A percentile compares a stretch with the other conserved stretches of the same genome.
Conservation (phyloP, 2,888 invertebrate genomes). For the Hedychridium roseum region DNA sequence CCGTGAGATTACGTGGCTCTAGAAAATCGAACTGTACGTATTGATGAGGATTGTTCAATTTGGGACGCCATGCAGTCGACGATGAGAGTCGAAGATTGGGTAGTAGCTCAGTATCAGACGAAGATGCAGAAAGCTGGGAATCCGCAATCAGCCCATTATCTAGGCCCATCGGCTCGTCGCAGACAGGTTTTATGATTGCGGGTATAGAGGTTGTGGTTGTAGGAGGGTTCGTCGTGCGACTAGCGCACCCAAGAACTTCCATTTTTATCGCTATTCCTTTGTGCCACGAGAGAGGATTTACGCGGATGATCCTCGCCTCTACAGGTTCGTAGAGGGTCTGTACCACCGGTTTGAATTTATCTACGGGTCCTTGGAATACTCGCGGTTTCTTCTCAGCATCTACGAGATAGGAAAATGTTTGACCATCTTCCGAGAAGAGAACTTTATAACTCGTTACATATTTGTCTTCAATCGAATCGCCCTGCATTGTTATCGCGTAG, state of each 20-base stretch:
- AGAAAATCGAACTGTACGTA: constrained; percentile 76
- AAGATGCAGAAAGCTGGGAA: constrained; percentile 75
- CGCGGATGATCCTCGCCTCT: constrained; percentile 76
- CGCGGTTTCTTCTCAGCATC: constrained; percentile 67
- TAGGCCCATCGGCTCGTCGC: constrained; percentile 79
- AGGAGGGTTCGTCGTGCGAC: constrained; percentile 33
- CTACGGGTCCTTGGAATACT: constrained; percentile 76
- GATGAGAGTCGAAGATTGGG: constrained; percentile 39
- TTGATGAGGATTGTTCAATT: constrained; percentile 45
- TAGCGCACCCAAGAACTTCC: constrained; percentile 78
- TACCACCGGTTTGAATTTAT: constrained; percentile 65
- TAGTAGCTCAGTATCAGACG: constrained; percentile 51
- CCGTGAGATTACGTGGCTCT: constrained; percentile 79
- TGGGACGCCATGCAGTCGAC: constrained; percentile 40
- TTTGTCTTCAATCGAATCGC: constrained; percentile 73
- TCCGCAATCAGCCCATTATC: constrained; percentile 70
- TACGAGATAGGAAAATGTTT: constrained; percentile 69
- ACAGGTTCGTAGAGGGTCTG: constrained; percentile 77
- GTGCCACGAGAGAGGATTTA: constrained; percentile 81
- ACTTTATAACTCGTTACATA: constrained; percentile 82
- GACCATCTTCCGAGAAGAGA: constrained; percentile 74
- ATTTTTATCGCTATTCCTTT: constrained; percentile 73
- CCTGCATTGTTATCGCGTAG: constrained; percentile 78
- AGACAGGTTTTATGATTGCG: constrained; percentile 60
- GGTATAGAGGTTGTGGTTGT: constrained; percentile 13